Percentiles rank a stretch among this genome's conserved stretches.
phyloP scores from a whole-genome alignment of 2,113 vertebrate genomes.

The Sylvia atricapilla region DNA sequence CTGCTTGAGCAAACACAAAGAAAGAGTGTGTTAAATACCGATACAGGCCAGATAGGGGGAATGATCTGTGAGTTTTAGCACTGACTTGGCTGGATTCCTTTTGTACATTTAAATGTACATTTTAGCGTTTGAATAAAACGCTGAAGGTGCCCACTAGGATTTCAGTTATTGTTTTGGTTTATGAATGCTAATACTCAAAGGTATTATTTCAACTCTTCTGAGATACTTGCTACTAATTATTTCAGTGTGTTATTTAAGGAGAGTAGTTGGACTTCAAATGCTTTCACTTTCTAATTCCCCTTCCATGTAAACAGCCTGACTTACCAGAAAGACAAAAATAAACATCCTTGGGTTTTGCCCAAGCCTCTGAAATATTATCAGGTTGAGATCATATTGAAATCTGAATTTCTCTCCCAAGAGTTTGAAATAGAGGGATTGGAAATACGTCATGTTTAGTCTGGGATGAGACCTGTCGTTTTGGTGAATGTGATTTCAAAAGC shows the following conservation, averaged over 20 bases:
- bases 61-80: background rate
- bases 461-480: background rate
- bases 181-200: background rate
- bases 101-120: background rate
- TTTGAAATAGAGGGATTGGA: background rate
- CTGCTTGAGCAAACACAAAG: background rate
- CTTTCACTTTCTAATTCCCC: background rate
- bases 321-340: background rate
- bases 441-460: background rate
- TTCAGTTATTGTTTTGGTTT: background rate
- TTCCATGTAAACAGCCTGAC: background rate
- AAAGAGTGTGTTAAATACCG: background rate
- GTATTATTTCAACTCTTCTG: background rate
- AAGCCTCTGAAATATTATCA: background rate
- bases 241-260: background rate
- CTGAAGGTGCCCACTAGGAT: background rate
- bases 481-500: background rate
- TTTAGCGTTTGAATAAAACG: background rate
- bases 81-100: background rate
- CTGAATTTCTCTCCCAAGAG: background rate
- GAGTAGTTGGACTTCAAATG: background rate
- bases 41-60: background rate
- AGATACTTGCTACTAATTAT: background rate
- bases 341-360: background rate
- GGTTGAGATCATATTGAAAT: background rate